phyloP scores from a whole-genome alignment of 2,888 invertebrate genomes.

The Crioceris asparagi region DNA sequence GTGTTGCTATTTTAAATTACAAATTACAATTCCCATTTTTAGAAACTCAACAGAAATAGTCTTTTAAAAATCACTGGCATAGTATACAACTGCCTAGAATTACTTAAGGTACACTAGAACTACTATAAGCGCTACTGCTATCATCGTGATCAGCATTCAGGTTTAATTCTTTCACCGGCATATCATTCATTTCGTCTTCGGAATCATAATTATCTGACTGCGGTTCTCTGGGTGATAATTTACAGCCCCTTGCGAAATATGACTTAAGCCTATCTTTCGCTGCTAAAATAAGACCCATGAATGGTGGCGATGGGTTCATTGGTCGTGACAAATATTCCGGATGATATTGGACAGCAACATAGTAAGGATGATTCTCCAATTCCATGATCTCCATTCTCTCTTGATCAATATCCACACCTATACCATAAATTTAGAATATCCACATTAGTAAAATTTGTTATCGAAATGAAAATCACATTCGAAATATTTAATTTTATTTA shows the following conservation, averaged over 20 bases:
- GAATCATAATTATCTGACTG: conserved; percentile 60
- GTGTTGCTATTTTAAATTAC: too few species aligned
- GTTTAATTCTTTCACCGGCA: conserved; percentile 22
- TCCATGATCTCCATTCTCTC: conserved; percentile 92
- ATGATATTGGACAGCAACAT: conserved; percentile 93
- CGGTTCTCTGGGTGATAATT: conserved; percentile 61
- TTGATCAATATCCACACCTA: conserved; percentile 63
- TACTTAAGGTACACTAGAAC: conserved; percentile 23
- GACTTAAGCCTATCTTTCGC: conserved; percentile 68
- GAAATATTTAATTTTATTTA: not conserved
- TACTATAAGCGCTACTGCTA: conserved; percentile 32
- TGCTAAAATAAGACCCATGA: conserved; percentile 87
- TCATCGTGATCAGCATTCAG: conserved; percentile 25
- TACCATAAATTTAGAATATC: too few species aligned
- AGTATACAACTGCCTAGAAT: too few species aligned
- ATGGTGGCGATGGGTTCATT: conserved; percentile 86
- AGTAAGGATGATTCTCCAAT: conserved; percentile 80
- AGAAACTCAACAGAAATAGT: too few species aligned
- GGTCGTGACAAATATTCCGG: conserved; percentile 95
- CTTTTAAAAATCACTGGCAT: too few species aligned
- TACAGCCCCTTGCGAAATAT: conserved; percentile 63
- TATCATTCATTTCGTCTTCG: conserved; percentile 24
- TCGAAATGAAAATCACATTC: conserved; percentile 1
- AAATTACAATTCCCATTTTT: too few species aligned
- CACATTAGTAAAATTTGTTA: conserved; percentile 3